Base-by-base conservation (phyloP, 2,113 vertebrate species). In the Rousettus leschenaultii region DNA sequence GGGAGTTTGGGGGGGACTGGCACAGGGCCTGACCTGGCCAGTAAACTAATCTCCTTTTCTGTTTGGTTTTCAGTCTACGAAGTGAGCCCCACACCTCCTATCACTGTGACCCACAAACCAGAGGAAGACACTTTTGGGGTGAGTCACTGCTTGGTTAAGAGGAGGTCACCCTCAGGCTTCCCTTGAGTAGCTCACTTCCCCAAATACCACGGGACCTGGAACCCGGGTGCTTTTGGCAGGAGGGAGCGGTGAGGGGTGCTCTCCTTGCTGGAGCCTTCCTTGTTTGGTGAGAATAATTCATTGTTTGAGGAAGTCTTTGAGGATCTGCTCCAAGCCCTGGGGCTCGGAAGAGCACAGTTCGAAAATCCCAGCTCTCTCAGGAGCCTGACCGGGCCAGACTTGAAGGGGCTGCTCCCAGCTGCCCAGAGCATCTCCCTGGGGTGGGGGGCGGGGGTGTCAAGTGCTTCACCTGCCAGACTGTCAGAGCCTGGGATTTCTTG, bases 81-180 rank as follows among this genome's bases (percentile, higher is more conserved):
- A 95, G 98, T 98, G 86, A 99, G 99, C 94, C 99, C 99, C 24
- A 99, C 99, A 6, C 98, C 99, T 0, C 98, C 99, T 0, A 98
- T 99, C 97, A 99, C 98, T 96, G 99, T 99, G 96, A 98, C 99
- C 83, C 99, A 99, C 96, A 99, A 99, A 97, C 99, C 99, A 18
- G 99, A 99, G 70, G 99, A 99, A 98, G 99, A 99, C 92, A 99
- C 99, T 61, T 99, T 99, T 94, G 99, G 99, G 98, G 99, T 99
- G 98, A 99, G 99, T 99, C 35, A 7, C 80, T 94, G 65, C 65
- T 51, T 82, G 77, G 40, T 86, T 9, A 61, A 73, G 71, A 78
- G 59, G 68, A 45, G 7, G 40, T 48, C 4, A 3, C 66, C 73
- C 82, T 70, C 19, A 22, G 43, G 16, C 30, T 73, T 80, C 4